Percentiles rank a stretch among this genome's conserved stretches.
phyloP scores from a whole-genome alignment of 1,140 invertebrate species.

The Stegodyphus mimosarum region DNA sequence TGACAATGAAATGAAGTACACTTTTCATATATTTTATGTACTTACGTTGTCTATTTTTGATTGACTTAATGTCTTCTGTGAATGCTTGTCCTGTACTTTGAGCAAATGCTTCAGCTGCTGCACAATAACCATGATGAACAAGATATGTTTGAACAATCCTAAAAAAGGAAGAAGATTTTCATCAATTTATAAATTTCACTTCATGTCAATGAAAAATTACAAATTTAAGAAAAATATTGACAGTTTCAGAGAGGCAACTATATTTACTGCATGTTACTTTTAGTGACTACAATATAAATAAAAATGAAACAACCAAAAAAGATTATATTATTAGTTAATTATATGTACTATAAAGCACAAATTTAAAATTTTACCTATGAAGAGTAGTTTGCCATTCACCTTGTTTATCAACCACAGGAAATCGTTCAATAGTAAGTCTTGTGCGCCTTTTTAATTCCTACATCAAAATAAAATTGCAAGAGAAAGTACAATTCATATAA shows the following conservation, averaged over 20 bases:
- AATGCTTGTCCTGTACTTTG: slow-evolving; percentile 89
- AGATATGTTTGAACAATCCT: slow-evolving; percentile 98
- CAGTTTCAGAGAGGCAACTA: not conserved
- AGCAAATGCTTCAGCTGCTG: slow-evolving; percentile 95
- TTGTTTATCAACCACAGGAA: slow-evolving; percentile 85
- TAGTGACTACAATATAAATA: not conserved
- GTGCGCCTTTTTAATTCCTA: slow-evolving; percentile 85
- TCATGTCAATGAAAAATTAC: no score
- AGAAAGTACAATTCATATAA: not conserved
- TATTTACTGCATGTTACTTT: not conserved
- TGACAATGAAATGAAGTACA: not conserved
- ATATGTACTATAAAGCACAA: not conserved
- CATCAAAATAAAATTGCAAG: slow-evolving; percentile 10
- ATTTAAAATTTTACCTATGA: slow-evolving; percentile 31
- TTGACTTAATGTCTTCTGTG: slow-evolving; percentile 92
- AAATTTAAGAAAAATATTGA: no score
- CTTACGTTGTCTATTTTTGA: slow-evolving; percentile 97
- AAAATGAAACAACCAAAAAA: not conserved
- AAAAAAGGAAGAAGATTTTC: slow-evolving; percentile 57
- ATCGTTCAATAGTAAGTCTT: slow-evolving; percentile 84
- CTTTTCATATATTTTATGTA: slow-evolving; percentile 51
- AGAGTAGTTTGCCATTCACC: slow-evolving; percentile 84
- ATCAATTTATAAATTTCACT: no score
- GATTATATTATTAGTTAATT: no score
- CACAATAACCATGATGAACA: slow-evolving; percentile 96